These are phyloP conservation scores for Julus scanicus DNA, from an alignment of 2,888 invertebrate genomes.

Conservation along the genomic window DNA sequence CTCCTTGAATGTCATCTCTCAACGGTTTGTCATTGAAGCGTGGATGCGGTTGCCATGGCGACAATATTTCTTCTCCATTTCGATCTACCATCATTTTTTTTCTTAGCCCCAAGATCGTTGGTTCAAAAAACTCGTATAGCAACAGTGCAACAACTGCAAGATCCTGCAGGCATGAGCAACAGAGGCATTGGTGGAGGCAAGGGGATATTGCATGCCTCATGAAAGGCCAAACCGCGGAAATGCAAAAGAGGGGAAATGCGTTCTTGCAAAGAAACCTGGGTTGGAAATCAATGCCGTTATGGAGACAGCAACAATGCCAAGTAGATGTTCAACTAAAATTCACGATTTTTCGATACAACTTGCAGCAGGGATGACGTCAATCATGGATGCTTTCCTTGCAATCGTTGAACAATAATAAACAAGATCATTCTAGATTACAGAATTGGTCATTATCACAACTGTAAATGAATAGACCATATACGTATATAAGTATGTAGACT, in stretches of 20 bases:
- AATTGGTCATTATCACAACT: too few species aligned
- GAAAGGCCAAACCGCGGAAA: slow-evolving; percentile 21
- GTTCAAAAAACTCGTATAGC: slow-evolving; percentile 23
- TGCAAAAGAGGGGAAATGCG: neutral
- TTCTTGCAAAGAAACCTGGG: neutral
- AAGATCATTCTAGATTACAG: too few species aligned
- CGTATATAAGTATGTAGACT: too few species aligned
- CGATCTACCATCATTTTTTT: neutral
- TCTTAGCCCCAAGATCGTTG: neutral
- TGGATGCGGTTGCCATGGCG: slow-evolving; percentile 16
- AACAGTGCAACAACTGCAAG: neutral
- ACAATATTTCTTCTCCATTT: slow-evolving; percentile 30
- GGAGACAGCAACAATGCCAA: neutral
- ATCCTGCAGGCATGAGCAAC: slow-evolving; percentile 19
- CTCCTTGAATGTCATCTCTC: slow-evolving; percentile 39
- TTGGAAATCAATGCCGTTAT: neutral
- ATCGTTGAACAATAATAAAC: too few species aligned
- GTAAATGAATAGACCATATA: too few species aligned
- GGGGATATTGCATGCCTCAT: slow-evolving; percentile 22
- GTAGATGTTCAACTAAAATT: neutral
- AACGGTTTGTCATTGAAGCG: slow-evolving; percentile 42
- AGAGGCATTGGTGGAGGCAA: neutral
- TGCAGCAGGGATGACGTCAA: neutral
- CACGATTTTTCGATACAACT: neutral
- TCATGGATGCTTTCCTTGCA: neutral